Evolutionary conservation across 2,888 invertebrate genomes (phyloP), one percentile per base, ranked within the genome.

Genomic region (Trissolcus brochymenae): DNA sequence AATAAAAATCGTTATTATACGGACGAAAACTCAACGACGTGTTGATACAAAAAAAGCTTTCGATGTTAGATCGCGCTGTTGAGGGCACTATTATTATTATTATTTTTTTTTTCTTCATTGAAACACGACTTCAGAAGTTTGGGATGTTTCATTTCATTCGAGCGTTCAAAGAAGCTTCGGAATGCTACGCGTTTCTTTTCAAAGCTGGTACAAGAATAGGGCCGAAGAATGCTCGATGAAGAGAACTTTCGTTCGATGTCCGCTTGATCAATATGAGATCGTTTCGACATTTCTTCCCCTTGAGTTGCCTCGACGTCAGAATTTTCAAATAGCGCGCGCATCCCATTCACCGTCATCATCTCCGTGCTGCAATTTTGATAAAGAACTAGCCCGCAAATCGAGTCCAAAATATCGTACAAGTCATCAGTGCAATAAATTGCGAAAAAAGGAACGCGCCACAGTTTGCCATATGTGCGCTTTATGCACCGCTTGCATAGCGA

Each of bases 121-220:
- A 72, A 35, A 72, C 59, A 65, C 56, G 72, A 72, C 59, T 65
- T 65, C 51, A 43, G 59, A 57, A 59, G 72, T 72, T 64, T 49
- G 72, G 65, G 72, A 59, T 64, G 72, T 71, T 71, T 71, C 71
- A 70, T 70, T 70, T 70, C 62, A 51, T 46, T 4, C 54, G 51
- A 71, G 54, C 64, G 72, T 41, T 59, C 16, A 25, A 65, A 54
- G 65, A 73, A 65, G 49, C 55, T 73, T 60, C 29, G 65, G 73
- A 73, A 66, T 73, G 60, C 66, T 55, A 60, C 60, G 73, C 73
- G 60, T 73, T 73, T 66, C 65, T 73, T 73, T 73, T 73, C 65
- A 73, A 60, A 54, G 73, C 59, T 11, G 65, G 35, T 50, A 50
- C 66, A 72, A 72, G 72, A 72, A 72, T 65, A 65, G 60, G 59